These are phyloP conservation scores for Polyommatus iphigenia DNA, from an alignment of 2,888 invertebrate genomes.

Conservation along the genomic window DNA sequence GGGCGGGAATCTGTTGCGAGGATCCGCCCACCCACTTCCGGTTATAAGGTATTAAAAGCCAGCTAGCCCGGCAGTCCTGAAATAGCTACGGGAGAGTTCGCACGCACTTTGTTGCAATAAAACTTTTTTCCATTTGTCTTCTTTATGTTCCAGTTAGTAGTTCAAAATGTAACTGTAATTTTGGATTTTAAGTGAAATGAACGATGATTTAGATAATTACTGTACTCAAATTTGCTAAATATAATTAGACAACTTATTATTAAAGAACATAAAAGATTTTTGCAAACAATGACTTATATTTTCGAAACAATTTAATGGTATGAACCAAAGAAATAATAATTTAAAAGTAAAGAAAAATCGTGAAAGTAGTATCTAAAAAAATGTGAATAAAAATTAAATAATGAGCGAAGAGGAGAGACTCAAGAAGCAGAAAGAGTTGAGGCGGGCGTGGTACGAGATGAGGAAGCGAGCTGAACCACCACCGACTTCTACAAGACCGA, in stretches of 20 bases:
- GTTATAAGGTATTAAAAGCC: not conserved
- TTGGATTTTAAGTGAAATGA: not conserved
- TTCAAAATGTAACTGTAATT: not conserved
- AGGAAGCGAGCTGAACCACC: not conserved
- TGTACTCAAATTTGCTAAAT: not conserved
- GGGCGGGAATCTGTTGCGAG: constrained; percentile 28
- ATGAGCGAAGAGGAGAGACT: not conserved
- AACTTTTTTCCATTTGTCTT: not conserved
- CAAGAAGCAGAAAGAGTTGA: not conserved
- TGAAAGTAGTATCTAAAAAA: not conserved
- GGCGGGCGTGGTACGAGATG: not conserved
- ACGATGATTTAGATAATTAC: not conserved
- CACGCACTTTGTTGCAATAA: not conserved
- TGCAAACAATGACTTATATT: not conserved
- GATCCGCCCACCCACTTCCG: constrained; percentile 6
- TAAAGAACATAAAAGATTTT: not conserved
- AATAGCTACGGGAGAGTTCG: not conserved
- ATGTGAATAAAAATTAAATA: not conserved
- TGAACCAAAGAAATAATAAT: not conserved
- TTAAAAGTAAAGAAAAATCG: not conserved
- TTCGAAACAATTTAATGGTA: not conserved
- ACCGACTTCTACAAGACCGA: not conserved
- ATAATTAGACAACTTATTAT: not conserved
- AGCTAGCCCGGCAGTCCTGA: not conserved
- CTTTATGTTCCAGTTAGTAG: not conserved